Conservation (phyloP, 2,888 invertebrate genomes). For the Drosophila formosana region DNA sequence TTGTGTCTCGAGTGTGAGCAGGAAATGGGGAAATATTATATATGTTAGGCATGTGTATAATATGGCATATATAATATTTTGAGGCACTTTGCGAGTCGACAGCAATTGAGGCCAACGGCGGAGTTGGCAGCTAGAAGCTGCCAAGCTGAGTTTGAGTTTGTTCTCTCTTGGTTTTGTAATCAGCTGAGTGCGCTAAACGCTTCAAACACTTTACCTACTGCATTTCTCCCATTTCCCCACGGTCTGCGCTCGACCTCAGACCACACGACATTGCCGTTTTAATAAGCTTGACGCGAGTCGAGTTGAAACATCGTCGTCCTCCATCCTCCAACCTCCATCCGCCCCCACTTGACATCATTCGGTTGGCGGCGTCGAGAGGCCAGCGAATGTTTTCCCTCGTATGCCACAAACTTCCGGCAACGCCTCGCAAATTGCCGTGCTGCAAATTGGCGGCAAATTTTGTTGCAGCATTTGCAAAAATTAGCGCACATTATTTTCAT, state of each 20-base stretch:
- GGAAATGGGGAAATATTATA: too few relatives aligned
- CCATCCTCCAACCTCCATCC: not conserved
- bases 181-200: conserved; percentile 62
- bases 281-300: conserved; percentile 61
- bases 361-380: conserved; percentile 22
- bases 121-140: not conserved
- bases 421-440: conserved; percentile 40
- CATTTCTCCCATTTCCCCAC: conserved; percentile 17
- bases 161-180: conserved; percentile 30
- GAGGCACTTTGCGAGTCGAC: conserved; percentile 13
- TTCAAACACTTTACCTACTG: conserved; percentile 42
- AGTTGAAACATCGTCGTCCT: conserved; percentile 20
- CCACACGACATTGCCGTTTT: conserved; percentile 38
- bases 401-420: conserved; percentile 45
- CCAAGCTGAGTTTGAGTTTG: not conserved
- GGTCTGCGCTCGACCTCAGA: conserved; percentile 12
- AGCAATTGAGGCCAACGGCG: conserved; percentile 17
- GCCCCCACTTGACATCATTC: conserved; percentile 65
- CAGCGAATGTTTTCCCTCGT: conserved; percentile 34
- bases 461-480: conserved; percentile 53
- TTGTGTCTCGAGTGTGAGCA: too few relatives aligned
- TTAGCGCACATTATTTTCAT: conserved; percentile 44
- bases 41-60: too few relatives aligned
- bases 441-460: conserved; percentile 51
- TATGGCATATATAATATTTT: not conserved